A percentile compares a stretch with the other conserved stretches of the same genome.
phyloP scores from a whole-genome alignment of 2,797 vertebrate genomes.

The Capromys pilorides region DNA sequence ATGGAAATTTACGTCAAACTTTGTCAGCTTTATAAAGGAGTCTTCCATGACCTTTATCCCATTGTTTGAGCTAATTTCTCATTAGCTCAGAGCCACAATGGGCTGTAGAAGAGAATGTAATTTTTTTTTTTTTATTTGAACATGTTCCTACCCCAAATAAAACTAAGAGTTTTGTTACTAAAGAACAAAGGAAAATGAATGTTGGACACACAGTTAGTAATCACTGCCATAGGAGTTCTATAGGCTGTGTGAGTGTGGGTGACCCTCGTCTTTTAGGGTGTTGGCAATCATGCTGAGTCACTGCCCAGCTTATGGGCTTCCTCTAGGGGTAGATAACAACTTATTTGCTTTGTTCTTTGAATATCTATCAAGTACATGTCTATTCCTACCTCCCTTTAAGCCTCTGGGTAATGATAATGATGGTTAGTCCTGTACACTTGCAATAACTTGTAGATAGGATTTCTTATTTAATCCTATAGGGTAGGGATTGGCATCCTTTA shows the following conservation, averaged over 20 bases:
- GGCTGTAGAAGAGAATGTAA: neutral
- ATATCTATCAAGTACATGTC: neutral
- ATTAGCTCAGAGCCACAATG: neutral
- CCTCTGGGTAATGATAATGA: neutral
- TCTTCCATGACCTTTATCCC: neutral
- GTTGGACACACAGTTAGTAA: neutral
- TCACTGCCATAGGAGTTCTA: neutral
- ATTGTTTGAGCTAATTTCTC: slow-evolving; percentile 29
- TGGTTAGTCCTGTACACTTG: neutral
- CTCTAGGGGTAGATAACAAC: neutral
- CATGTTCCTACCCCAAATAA: neutral
- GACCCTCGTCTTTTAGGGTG: neutral
- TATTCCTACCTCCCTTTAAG: slow-evolving; percentile 12
- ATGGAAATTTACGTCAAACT: neutral
- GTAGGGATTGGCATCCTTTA: neutral
- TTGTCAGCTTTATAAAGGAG: neutral
- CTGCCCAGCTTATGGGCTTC: neutral
- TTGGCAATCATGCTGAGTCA: neutral
- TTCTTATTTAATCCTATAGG: neutral
- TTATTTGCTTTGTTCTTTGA: slow-evolving; percentile 28
- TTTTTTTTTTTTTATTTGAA: slow-evolving; percentile 32
- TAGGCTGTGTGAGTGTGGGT: neutral
- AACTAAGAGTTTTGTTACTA: neutral
- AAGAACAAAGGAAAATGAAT: neutral
- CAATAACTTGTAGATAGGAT: neutral